These are phyloP conservation scores for Dasypus novemcinctus DNA, from an alignment of 2,113 vertebrate species.

Conservation along the genomic window DNA sequence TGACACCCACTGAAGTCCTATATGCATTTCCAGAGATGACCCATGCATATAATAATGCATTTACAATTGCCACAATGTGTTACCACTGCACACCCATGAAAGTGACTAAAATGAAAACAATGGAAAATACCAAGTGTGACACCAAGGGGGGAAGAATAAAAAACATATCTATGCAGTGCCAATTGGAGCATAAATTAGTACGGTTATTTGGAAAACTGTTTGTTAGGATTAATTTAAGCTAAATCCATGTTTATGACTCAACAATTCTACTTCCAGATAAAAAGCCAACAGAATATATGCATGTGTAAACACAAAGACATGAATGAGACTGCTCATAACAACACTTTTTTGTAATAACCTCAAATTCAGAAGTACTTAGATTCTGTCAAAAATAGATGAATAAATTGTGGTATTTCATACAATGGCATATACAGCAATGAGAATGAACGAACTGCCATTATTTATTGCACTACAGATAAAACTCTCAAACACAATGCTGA, in stretches of 20 bases:
- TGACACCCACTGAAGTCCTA: not conserved
- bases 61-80: too few relatives aligned
- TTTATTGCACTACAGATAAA: not conserved
- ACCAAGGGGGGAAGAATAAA: not conserved
- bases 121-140: not conserved
- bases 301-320: not conserved
- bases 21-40: not conserved
- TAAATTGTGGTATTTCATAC: not conserved
- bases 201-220: not conserved
- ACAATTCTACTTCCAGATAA: not conserved
- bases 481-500: not conserved
- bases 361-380: not conserved
- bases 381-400: not conserved
- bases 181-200: not conserved
- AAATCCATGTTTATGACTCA: not conserved
- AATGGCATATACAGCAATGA: not conserved
- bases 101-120: not conserved
- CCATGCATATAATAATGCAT: not conserved
- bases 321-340: not conserved
- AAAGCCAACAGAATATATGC: not conserved
- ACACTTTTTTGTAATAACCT: not conserved
- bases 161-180: not conserved
- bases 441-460: not conserved
- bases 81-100: accelerated
- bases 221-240: not conserved